These are phyloP conservation scores for Drosophila mojavensis DNA, from an alignment of 1,140 invertebrate species.

Conservation along the genomic window DNA sequence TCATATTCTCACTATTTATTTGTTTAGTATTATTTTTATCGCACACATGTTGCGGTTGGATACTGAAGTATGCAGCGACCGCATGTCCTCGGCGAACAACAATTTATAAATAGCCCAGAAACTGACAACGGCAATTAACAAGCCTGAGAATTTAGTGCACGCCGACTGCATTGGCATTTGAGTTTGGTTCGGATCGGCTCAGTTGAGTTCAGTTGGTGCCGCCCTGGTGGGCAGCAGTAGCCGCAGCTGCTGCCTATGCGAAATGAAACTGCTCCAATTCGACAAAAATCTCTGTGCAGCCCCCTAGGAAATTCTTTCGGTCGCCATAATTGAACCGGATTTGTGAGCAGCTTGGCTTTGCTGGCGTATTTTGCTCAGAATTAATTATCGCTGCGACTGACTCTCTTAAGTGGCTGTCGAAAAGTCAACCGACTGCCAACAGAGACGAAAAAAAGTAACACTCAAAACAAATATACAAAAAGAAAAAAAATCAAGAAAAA, in stretches of 20 bases:
- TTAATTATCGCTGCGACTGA: constrained; percentile 75
- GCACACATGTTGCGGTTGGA: constrained; percentile 15
- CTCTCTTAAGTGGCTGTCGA: constrained; percentile 62
- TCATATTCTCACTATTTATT: constrained; percentile 5
- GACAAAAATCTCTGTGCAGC: constrained; percentile 62
- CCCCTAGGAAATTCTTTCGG: constrained; percentile 62
- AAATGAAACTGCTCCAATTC: constrained; percentile 79
- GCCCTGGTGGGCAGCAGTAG: constrained; percentile 11
- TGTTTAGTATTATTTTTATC: constrained; percentile 18
- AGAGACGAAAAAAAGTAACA: constrained; percentile 11
- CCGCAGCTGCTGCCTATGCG: constrained; percentile 49
- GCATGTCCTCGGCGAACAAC: constrained; percentile 24
- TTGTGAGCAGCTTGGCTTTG: constrained; percentile 36
- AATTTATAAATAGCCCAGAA: constrained; percentile 74
- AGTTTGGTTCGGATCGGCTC: constrained; percentile 31
- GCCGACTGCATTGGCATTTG: constrained; percentile 59
- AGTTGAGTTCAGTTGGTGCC: constrained; percentile 3
- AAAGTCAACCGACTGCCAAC: constrained; percentile 32
- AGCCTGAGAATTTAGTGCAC: constrained; percentile 72
- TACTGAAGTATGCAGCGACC: constrained; percentile 19
- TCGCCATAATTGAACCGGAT: constrained; percentile 73
- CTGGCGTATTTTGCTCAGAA: constrained; percentile 62
- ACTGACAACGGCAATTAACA: constrained; percentile 79
- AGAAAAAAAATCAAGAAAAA: constrained; percentile 60
- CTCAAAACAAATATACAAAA: constrained; percentile 15